A percentile compares a stretch with the other conserved stretches of the same genome.
Evolutionary conservation across 2,797 vertebrate genomes (phyloP).

Genomic region (Onychomys arenicola): DNA sequence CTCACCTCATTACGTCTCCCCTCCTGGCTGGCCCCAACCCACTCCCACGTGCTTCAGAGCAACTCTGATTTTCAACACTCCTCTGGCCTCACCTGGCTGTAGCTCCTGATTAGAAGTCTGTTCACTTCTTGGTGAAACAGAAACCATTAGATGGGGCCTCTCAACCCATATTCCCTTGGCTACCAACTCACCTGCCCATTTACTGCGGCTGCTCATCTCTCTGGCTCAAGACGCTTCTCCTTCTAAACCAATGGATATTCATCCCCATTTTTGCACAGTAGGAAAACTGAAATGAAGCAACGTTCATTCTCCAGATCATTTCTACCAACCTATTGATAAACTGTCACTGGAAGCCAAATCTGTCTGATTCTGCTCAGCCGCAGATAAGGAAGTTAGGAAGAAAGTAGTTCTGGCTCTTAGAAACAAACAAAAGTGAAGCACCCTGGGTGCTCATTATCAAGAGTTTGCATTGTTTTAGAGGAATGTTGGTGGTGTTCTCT

Average conservation of each 20-base stretch:
- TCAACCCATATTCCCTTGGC: background rate
- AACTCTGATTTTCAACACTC: background rate
- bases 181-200: background rate
- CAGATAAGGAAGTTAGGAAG: background rate
- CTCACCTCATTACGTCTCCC: background rate
- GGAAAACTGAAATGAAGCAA: background rate
- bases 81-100: background rate
- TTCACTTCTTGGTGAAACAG: background rate
- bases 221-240: background rate
- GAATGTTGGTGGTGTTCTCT: background rate
- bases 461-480: background rate
- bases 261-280: background rate
- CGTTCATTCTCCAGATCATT: background rate
- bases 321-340: background rate
- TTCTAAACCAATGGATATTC: background rate
- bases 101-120: background rate
- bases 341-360: background rate
- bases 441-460: no score
- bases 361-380: background rate
- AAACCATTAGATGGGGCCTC: background rate
- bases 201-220: background rate
- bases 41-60: background rate
- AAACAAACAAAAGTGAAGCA: background rate
- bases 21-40: background rate
- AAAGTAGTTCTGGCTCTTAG: background rate